Conservation (phyloP, 2,888 invertebrate genomes). For the Hermaeophaga mercurialis region DNA sequence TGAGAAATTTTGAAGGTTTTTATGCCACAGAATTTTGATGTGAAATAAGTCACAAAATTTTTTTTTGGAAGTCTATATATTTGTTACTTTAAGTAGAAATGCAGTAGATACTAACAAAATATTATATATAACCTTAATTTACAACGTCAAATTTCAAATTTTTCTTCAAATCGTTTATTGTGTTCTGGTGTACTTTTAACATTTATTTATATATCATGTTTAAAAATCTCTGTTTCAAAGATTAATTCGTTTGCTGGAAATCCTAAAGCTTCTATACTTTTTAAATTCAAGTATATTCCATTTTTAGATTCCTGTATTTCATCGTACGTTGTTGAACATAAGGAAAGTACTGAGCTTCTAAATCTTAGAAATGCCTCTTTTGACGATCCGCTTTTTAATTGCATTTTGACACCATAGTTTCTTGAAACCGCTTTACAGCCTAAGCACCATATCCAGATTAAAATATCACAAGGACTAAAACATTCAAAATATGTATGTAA, state of each 20-base stretch:
- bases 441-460: slow-evolving; percentile 51
- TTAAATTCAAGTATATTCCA: slow-evolving; percentile 46
- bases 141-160: too few species aligned
- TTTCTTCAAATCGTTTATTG: too few species aligned
- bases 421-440: slow-evolving; percentile 43
- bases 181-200: too few species aligned
- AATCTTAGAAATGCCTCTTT: slow-evolving; percentile 46
- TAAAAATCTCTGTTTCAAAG: slow-evolving; percentile 12
- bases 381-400: slow-evolving; percentile 40
- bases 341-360: slow-evolving; percentile 46
- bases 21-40: too few species aligned
- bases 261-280: slow-evolving; percentile 36
- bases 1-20: too few species aligned
- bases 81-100: too few species aligned
- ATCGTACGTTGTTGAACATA: slow-evolving; percentile 43
- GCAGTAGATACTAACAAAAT: too few species aligned
- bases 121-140: too few species aligned
- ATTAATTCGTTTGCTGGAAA: slow-evolving; percentile 19
- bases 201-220: slow-evolving; percentile 16
- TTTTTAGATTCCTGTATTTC: slow-evolving; percentile 47
- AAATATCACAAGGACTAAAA: slow-evolving; percentile 29
- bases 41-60: too few species aligned
- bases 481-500: not conserved
- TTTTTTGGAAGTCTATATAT: too few species aligned
- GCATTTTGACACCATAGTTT: slow-evolving; percentile 47